Percentiles rank a stretch among this genome's conserved stretches.
Conservation (phyloP, 1,140 invertebrate species). For the Penaeus indicus region DNA sequence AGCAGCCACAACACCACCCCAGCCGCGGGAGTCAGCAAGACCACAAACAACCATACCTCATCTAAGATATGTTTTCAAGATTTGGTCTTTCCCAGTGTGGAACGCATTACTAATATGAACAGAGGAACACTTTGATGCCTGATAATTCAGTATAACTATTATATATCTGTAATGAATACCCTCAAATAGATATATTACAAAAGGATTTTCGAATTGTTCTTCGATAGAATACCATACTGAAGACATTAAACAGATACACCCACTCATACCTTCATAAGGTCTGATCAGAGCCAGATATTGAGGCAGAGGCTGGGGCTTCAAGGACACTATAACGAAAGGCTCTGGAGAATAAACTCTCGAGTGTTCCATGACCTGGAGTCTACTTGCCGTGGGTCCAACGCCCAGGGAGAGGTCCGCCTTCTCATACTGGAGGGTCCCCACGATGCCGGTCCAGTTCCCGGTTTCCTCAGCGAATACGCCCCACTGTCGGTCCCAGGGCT, state of each 20-base stretch:
- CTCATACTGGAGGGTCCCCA: constrained; percentile 28
- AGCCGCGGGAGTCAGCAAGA: background rate
- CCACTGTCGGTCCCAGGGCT: constrained; percentile 33
- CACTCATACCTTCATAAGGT: constrained; percentile 15
- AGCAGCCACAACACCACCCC: constrained; percentile 1
- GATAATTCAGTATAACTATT: too few species aligned
- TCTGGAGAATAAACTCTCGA: constrained; percentile 19
- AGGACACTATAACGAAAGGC: background rate
- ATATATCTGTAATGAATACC: too few species aligned
- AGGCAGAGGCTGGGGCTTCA: background rate
- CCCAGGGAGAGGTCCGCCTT: constrained; percentile 28
- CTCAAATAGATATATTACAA: too few species aligned
- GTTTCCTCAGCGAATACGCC: background rate
- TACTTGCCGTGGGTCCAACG: constrained; percentile 3
- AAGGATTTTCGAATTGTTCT: too few species aligned
- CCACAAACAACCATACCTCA: constrained; percentile 6
- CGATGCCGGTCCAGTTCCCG: constrained; percentile 42
- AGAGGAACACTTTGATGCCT: too few species aligned
- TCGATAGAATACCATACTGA: background rate
- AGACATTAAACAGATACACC: background rate
- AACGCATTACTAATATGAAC: too few species aligned
- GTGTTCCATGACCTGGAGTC: constrained; percentile 16
- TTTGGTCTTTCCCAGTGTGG: background rate
- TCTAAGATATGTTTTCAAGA: background rate
- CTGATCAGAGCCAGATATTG: constrained; percentile 22